These are phyloP conservation scores for Ptychobarbus kaznakovi DNA, from an alignment of 2,797 vertebrate species.

Conservation along the genomic window DNA sequence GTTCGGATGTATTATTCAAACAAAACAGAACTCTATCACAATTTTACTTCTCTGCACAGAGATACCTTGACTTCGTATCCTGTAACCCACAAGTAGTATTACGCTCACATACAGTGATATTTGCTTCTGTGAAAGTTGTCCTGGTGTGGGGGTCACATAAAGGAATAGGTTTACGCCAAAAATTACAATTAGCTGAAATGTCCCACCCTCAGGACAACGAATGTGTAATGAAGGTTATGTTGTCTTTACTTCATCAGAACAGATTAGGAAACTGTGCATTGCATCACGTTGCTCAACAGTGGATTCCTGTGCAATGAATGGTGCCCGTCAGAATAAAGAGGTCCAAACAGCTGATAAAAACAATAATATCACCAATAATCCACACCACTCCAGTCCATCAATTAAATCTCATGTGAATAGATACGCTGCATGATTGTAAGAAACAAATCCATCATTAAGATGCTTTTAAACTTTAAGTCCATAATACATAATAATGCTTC, in stretches of 20 bases:
- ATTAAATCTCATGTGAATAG: neutral
- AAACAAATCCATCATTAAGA: neutral
- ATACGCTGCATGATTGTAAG: neutral
- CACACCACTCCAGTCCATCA: neutral
- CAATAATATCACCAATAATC: neutral
- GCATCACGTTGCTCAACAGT: neutral
- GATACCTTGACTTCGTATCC: conserved; percentile 72
- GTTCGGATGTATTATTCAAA: conserved; percentile 77
- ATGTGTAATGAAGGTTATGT: too few relatives aligned
- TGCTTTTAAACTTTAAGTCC: neutral
- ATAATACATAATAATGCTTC: neutral
- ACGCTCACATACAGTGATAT: neutral
- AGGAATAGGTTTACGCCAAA: neutral
- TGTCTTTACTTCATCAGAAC: neutral
- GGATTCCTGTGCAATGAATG: neutral
- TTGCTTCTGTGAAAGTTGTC: neutral
- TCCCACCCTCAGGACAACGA: neutral
- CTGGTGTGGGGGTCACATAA: neutral
- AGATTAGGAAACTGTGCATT: neutral
- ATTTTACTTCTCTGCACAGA: conserved; percentile 76
- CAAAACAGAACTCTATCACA: conserved; percentile 78
- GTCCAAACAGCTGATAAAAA: neutral
- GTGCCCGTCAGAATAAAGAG: neutral
- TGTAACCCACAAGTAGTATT: conserved; percentile 74
- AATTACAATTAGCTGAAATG: neutral